Conservation (phyloP, 92 coral and sea anemone species). For the Zoanthus gigantus region DNA sequence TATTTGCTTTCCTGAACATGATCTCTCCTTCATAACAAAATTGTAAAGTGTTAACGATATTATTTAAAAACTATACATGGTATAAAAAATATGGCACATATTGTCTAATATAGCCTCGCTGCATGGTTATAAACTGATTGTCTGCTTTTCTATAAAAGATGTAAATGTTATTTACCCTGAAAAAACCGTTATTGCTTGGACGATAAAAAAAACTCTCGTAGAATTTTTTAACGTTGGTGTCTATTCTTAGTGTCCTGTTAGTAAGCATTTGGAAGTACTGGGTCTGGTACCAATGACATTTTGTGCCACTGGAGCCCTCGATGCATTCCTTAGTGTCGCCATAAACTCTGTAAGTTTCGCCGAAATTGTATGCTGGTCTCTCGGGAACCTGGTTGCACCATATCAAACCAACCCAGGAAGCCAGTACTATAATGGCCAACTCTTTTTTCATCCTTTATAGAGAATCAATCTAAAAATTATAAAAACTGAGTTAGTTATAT, state of each 20-base stretch:
- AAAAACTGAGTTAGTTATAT: background rate
- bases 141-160: too few species aligned
- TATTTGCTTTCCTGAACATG: too few species aligned
- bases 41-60: too few species aligned
- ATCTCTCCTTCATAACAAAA: too few species aligned
- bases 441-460: background rate
- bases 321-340: constrained; percentile 15
- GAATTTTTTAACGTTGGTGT: background rate
- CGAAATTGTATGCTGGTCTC: constrained; percentile 15
- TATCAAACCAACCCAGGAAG: background rate
- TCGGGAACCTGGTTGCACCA: constrained; percentile 1
- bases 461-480: background rate
- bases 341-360: constrained; percentile 4
- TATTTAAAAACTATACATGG: too few species aligned
- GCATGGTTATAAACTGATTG: too few species aligned
- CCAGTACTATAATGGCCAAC: background rate
- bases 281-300: constrained; percentile 25
- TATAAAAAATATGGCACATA: too few species aligned
- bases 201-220: background rate
- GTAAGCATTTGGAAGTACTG: constrained; percentile 20
- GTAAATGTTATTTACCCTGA: background rate
- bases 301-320: background rate
- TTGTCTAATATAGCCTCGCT: too few species aligned
- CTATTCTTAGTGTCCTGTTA: background rate
- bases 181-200: background rate